Evolutionary conservation across 2,888 invertebrate genomes (phyloP).

Genomic region (Amaurobius ferox): DNA sequence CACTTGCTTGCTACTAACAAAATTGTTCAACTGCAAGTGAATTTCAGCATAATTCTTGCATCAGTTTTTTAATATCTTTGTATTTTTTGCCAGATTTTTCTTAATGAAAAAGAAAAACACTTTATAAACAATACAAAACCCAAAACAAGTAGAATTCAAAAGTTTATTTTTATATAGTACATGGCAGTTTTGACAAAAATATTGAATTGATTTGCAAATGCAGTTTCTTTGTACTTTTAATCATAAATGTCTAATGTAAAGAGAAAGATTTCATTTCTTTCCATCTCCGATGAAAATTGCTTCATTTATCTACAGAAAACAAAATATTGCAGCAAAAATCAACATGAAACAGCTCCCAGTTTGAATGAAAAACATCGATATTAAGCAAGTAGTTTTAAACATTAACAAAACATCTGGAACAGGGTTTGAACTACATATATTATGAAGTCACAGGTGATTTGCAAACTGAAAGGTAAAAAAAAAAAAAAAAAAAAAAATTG

Average conservation of each 20-base stretch:
- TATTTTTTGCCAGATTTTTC: too few relatives aligned
- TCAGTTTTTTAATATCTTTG: too few relatives aligned
- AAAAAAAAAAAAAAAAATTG: not conserved
- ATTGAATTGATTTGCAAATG: constrained; percentile 63
- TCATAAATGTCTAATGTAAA: constrained; percentile 34
- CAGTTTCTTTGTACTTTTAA: constrained; percentile 66
- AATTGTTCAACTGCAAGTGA: too few relatives aligned
- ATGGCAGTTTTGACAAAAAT: constrained; percentile 70
- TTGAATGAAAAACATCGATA: too few relatives aligned
- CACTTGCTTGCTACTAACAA: too few relatives aligned
- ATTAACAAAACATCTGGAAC: too few relatives aligned
- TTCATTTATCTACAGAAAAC: not conserved
- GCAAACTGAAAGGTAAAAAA: not conserved
- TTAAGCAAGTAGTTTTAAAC: too few relatives aligned
- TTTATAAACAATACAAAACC: too few relatives aligned
- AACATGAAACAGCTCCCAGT: too few relatives aligned
- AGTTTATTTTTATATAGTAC: constrained; percentile 49
- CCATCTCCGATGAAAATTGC: constrained; percentile 11
- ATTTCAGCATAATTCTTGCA: too few relatives aligned
- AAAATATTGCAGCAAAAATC: not conserved
- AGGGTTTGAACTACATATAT: too few relatives aligned
- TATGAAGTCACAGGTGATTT: not conserved
- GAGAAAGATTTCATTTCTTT: constrained; percentile 9
- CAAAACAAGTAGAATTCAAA: constrained; percentile 27
- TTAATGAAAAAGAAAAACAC: too few relatives aligned